Evolutionary conservation across 1,140 invertebrate genomes (phyloP), one percentile per base, ranked within the genome.

Genomic region (Phenacoccus solenopsis): DNA sequence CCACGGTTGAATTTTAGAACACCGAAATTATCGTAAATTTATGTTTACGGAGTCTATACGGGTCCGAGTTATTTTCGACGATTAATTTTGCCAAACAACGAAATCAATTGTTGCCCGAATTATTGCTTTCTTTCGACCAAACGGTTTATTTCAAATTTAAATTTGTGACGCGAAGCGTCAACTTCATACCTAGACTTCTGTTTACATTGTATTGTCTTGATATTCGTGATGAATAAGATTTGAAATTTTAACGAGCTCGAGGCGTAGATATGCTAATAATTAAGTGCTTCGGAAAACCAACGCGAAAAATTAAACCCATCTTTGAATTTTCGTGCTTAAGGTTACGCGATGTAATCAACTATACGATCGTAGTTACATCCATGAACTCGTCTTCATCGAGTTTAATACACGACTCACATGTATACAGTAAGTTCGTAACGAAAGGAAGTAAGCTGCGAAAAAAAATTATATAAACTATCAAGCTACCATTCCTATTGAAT

Each of bases 131-230:
- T 49, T 49, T 49, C 20, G 3, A 49, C 3, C 38, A 49, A 49
- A n/a, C 38, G 38, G 38, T 49, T 49, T 49, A 49, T 49, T 49
- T 49, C 38, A 49, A 49, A 49, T 49, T 49, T n/a, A 49, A 49
- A 49, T 49, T 49, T 49, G 38, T 16, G 38, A 49, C 16, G 13
- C 38, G 38, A 49, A 49, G 38, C 38, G 38, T 49, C 20, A 49
- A 49, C 38, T 49, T 49, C 20, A 49, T 49, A 10, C n/a, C n/a
- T n/a, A n/a, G 30, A 5, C 12, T 49, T 49, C 20, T 49, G 38
- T 49, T 49, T 49, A 49, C 16, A 3, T 49, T 16, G 5, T n/a
- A 49, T 49, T 49, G 38, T 49, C 38, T 49, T 3, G 20, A 49
- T n/a, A n/a, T 49, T 49, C 20, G 20, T 49, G 38, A n/a, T 49